Evolutionary conservation across 2,113 vertebrate genomes (phyloP).

Genomic region (Pagrus major): DNA sequence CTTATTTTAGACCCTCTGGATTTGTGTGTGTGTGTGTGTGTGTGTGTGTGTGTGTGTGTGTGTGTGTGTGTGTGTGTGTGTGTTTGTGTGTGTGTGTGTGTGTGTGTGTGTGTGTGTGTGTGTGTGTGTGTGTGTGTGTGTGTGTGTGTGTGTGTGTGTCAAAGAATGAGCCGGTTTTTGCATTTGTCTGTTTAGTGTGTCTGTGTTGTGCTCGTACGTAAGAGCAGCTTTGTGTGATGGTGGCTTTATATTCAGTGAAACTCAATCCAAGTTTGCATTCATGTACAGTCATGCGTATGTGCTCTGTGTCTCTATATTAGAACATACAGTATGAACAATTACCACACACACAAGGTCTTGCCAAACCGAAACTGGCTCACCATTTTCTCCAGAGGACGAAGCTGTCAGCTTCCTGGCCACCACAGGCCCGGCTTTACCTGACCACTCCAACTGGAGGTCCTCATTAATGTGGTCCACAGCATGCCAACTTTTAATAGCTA

Average conservation of each 20-base stretch:
- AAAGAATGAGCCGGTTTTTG: not conserved
- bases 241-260: conserved; percentile 10
- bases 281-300: conserved; percentile 25
- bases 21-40: not conserved
- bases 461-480: conserved; percentile 72
- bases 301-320: conserved; percentile 20
- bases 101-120: not conserved
- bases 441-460: conserved; percentile 76
- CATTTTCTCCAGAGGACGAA: conserved; percentile 70
- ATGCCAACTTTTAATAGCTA: conserved; percentile 72
- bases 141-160: not conserved
- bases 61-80: too few species aligned
- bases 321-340: conserved; percentile 32
- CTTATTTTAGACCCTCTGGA: not conserved
- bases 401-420: conserved; percentile 71
- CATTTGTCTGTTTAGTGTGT: not conserved
- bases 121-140: not conserved
- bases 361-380: conserved; percentile 74
- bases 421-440: conserved; percentile 63
- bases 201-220: not conserved
- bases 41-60: too few species aligned
- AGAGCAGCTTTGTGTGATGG: not conserved
- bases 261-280: conserved; percentile 23
- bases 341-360: conserved; percentile 33
- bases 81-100: not conserved